These are phyloP conservation scores for Liasis olivaceus DNA, from an alignment of 2,797 vertebrate genomes.

Conservation along the genomic window DNA sequence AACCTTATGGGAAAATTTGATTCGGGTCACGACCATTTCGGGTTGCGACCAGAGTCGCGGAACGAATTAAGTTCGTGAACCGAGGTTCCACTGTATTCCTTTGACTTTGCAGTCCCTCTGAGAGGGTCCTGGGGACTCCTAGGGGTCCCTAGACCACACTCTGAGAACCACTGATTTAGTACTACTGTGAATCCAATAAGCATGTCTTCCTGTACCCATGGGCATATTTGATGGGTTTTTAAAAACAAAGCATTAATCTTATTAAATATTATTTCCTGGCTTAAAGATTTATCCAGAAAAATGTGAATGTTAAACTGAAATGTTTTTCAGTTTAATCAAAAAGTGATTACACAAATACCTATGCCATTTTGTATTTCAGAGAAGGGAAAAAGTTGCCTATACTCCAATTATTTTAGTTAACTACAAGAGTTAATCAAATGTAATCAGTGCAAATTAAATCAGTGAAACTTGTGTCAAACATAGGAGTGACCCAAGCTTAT, in stretches of 20 bases:
- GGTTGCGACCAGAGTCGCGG: no score
- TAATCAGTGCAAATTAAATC: conserved; percentile 5
- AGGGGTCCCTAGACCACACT: not conserved
- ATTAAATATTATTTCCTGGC: not conserved
- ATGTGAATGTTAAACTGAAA: not conserved
- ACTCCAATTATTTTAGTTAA: conserved; percentile 15
- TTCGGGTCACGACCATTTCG: no score
- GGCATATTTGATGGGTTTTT: not conserved
- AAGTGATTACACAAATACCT: not conserved
- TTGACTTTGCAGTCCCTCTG: not conserved
- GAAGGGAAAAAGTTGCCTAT: not conserved
- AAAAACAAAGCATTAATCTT: not conserved
- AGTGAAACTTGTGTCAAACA: conserved; percentile 39
- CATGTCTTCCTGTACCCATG: not conserved
- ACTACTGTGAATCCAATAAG: not conserved
- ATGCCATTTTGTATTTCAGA: not conserved
- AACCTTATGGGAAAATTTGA: no score
- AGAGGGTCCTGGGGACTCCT: no score
- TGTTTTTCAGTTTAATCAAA: not conserved
- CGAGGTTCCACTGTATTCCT: no score
- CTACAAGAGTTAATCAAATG: conserved; percentile 1
- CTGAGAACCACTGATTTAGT: not conserved
- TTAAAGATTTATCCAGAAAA: not conserved
- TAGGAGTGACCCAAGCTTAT: conserved; percentile 64
- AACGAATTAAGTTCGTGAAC: no score